Percentiles rank a stretch among this genome's conserved stretches.
These are phyloP conservation scores for Herpetotheres cachinnans DNA, from an alignment of 2,113 vertebrate genomes.

Conservation along the genomic window DNA sequence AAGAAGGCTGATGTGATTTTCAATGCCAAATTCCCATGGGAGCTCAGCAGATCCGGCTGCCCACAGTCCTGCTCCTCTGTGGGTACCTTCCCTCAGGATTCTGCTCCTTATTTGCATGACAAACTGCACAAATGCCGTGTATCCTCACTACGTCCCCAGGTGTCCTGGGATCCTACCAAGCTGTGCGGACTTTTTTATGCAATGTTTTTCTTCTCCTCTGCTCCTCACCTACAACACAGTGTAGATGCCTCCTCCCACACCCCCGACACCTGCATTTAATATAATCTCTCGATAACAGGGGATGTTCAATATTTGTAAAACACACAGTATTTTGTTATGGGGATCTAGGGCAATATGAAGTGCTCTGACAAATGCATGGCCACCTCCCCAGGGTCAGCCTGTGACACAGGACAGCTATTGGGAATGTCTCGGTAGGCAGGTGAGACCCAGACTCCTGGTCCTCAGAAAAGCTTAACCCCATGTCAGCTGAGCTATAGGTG, in stretches of 20 bases:
- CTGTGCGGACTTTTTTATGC: neutral
- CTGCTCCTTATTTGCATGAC: neutral
- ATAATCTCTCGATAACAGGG: neutral
- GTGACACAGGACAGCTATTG: neutral
- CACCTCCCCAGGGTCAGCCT: neutral
- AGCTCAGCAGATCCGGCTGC: neutral
- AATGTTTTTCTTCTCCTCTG: neutral
- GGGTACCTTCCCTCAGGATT: neutral
- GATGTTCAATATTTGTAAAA: neutral
- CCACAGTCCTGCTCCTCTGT: neutral
- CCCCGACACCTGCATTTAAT: neutral
- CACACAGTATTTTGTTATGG: neutral
- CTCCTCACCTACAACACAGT: neutral
- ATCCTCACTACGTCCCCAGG: neutral
- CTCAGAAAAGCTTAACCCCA: neutral
- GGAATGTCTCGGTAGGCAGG: neutral
- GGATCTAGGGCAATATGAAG: neutral
- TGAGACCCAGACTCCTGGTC: neutral
- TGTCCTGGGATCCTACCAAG: neutral
- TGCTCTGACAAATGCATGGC: neutral
- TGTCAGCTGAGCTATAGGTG: neutral
- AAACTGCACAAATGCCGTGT: neutral
- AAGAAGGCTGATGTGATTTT: neutral
- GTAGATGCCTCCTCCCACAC: neutral
- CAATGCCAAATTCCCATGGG: fast-evolving